These are phyloP conservation scores for Onychomys arenicola DNA, from an alignment of 2,797 vertebrate species.

Conservation along the genomic window DNA sequence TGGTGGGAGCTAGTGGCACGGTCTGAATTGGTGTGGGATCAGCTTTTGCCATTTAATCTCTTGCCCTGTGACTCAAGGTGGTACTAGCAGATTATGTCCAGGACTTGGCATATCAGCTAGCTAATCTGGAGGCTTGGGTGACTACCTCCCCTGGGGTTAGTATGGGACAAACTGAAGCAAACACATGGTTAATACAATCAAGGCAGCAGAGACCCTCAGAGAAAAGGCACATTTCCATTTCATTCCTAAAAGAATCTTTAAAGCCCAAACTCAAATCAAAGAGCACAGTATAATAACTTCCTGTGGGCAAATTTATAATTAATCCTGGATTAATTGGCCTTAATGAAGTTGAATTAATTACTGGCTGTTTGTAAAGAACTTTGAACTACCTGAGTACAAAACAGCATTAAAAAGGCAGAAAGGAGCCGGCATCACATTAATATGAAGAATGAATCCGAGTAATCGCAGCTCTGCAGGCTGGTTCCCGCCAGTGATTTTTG, in stretches of 20 bases:
- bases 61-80: neutral
- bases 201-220: conserved; percentile 43
- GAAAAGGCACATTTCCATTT: conserved; percentile 76
- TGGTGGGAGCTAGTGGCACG: neutral
- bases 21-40: neutral
- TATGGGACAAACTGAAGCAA: neutral
- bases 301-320: conserved; percentile 82
- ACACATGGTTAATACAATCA: conserved; percentile 54
- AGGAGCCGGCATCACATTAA: conserved; percentile 59
- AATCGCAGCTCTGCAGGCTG: conserved; percentile 67
- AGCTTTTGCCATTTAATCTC: neutral
- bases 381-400: conserved; percentile 77
- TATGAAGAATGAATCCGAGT: conserved; percentile 73
- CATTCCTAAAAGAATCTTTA: conserved; percentile 71
- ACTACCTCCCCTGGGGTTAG: neutral
- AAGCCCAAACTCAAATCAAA: conserved; percentile 79
- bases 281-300: conserved; percentile 82
- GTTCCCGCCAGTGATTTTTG: conserved; percentile 35
- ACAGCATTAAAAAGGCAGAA: conserved; percentile 76
- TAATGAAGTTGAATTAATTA: conserved; percentile 84
- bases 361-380: conserved; percentile 78
- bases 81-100: neutral
- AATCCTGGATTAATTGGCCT: conserved; percentile 83
- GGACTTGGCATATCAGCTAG: neutral
- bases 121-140: neutral